phyloP scores from a whole-genome alignment of 2,113 vertebrate genomes.

The Lates calcarifer region DNA sequence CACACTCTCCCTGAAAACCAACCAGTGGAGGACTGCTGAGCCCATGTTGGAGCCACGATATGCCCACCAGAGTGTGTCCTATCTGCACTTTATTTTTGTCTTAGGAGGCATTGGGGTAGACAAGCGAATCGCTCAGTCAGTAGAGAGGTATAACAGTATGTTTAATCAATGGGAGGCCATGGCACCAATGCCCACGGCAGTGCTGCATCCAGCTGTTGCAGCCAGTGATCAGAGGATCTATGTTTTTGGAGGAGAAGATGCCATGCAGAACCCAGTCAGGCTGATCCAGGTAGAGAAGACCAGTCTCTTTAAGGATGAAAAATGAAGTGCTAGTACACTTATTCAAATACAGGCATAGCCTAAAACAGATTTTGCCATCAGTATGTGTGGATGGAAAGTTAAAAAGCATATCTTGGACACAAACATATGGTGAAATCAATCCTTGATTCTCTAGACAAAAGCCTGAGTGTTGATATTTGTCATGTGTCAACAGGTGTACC shows the following conservation, averaged over 20 bases:
- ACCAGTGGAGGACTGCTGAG: conserved; percentile 91
- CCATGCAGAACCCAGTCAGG: conserved; percentile 95
- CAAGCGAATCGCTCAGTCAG: conserved; percentile 88
- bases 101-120: conserved; percentile 91
- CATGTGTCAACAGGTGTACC: conserved; percentile 89
- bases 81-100: conserved; percentile 93
- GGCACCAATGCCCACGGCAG: conserved; percentile 91
- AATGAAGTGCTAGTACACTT: not conserved
- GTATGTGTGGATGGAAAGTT: not conserved
- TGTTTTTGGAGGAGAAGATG: conserved; percentile 95
- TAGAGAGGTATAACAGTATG: conserved; percentile 94
- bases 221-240: conserved; percentile 95
- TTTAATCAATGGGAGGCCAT: conserved; percentile 90
- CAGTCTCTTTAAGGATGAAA: not conserved
- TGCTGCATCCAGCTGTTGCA: conserved; percentile 93
- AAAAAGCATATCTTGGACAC: not conserved
- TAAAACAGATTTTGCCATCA: not conserved
- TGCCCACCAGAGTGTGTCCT: conserved; percentile 91
- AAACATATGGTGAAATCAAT: not conserved
- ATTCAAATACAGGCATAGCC: not conserved
- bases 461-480: conserved; percentile 24
- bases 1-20: conserved; percentile 93
- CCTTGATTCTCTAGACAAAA: not conserved
- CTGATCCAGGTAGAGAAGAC: conserved; percentile 90
- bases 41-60: conserved; percentile 92